phyloP scores from a whole-genome alignment of 2,888 invertebrate genomes.

The Hipparchia sbordonii region DNA sequence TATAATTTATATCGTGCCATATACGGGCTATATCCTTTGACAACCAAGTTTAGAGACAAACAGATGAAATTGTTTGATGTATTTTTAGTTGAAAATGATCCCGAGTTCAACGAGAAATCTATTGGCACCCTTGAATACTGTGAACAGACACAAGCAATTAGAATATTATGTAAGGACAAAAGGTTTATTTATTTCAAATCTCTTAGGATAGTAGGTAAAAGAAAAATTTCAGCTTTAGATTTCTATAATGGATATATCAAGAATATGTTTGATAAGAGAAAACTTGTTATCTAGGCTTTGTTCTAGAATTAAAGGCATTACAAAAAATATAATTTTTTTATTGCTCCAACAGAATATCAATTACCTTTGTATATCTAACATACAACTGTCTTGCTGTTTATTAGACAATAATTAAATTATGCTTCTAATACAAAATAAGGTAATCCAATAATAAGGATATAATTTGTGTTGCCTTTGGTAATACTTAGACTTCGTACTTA shows the following conservation, averaged over 20 bases:
- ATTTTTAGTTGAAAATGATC: conserved; percentile 55
- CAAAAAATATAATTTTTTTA: conserved; percentile 25
- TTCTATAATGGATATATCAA: conserved; percentile 94
- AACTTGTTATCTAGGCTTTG: conserved; percentile 60
- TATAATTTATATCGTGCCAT: conserved; percentile 89
- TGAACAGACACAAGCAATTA: conserved; percentile 80
- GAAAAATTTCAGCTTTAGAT: conserved; percentile 88
- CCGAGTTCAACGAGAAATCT: conserved; percentile 49
- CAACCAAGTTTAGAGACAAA: conserved; percentile 83
- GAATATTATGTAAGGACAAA: conserved; percentile 86
- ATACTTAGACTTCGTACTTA: too few species aligned
- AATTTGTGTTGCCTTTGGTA: background rate
- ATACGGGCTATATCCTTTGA: conserved; percentile 84
- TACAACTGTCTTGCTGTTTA: background rate
- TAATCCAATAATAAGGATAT: background rate
- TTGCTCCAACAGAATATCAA: conserved; percentile 1
- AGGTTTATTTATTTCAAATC: conserved; percentile 85
- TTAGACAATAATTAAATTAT: too few species aligned
- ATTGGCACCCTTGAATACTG: conserved; percentile 85
- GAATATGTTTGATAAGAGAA: conserved; percentile 71
- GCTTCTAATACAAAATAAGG: too few species aligned
- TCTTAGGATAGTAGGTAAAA: conserved; percentile 86
- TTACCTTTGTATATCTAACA: background rate
- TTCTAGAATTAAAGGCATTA: conserved; percentile 40
- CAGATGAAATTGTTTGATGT: conserved; percentile 85